phyloP scores from a whole-genome alignment of 2,888 invertebrate genomes.

The Choristoneura rosaceana region DNA sequence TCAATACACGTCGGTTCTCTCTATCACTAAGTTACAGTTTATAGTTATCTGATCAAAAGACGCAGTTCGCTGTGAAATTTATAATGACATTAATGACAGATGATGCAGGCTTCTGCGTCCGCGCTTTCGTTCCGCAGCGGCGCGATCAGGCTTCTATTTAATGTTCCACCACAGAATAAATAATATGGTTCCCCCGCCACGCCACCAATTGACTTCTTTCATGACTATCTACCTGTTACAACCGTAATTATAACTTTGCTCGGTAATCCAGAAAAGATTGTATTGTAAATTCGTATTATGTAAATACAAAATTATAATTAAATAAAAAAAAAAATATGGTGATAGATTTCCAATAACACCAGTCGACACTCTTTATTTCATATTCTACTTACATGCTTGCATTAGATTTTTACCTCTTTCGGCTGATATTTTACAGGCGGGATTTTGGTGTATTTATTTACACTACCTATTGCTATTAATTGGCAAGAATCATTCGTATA shows the following conservation, averaged over 20 bases:
- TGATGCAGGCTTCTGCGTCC: slow-evolving; percentile 18
- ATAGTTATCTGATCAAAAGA: slow-evolving; percentile 18
- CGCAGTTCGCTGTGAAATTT: slow-evolving; percentile 36
- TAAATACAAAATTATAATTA: no score
- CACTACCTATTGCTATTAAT: no score
- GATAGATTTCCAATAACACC: no score
- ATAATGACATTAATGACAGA: slow-evolving; percentile 38
- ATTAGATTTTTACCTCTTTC: no score
- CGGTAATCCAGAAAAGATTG: neutral
- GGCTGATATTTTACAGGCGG: no score
- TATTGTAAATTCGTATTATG: no score
- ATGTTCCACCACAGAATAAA: slow-evolving; percentile 59
- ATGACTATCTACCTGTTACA: slow-evolving; percentile 67
- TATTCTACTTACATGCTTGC: no score
- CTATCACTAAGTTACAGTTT: neutral
- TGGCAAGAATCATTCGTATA: no score
- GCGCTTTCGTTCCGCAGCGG: slow-evolving; percentile 49
- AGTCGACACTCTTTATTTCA: no score
- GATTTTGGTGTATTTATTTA: no score
- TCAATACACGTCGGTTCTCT: neutral
- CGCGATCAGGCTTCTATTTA: slow-evolving; percentile 59
- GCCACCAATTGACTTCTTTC: slow-evolving; percentile 75
- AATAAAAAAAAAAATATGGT: no score
- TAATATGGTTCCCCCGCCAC: no score
- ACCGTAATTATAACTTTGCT: slow-evolving; percentile 77